Percentiles rank a stretch among this genome's conserved stretches.
Conservation (phyloP, 2,797 vertebrate genomes). For the Melanotaenia trifasciata region DNA sequence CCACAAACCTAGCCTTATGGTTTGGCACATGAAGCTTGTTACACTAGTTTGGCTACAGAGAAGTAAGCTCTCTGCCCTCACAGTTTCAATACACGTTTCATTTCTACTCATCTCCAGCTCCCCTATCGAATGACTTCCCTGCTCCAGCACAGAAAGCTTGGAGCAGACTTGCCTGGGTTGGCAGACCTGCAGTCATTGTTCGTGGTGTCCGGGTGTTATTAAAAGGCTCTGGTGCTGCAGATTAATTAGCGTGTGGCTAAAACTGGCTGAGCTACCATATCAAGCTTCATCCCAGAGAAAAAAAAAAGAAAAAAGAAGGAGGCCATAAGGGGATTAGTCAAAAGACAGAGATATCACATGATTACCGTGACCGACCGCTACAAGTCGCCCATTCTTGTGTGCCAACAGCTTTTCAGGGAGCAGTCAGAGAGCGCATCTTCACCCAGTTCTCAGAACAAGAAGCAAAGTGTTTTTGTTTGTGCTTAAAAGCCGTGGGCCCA, state of each 20-base stretch:
- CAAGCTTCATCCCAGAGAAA: constrained; percentile 68
- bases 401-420: constrained; percentile 30
- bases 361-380: constrained; percentile 24
- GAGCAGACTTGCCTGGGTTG: constrained; percentile 25
- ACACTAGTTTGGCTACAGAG: not conserved
- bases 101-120: constrained; percentile 2
- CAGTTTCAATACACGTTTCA: not conserved
- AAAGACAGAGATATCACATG: constrained; percentile 63
- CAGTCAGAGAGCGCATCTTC: constrained; percentile 11
- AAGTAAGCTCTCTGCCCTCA: not conserved
- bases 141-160: constrained; percentile 18
- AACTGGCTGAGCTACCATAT: constrained; percentile 65
- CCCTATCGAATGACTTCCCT: not conserved
- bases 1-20: constrained; percentile 16
- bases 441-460: not conserved
- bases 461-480: constrained; percentile 21
- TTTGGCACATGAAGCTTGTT: constrained; percentile 10
- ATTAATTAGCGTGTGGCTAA: constrained; percentile 76
- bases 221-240: constrained; percentile 58
- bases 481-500: not conserved
- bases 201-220: constrained; percentile 57
- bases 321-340: constrained; percentile 64
- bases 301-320: constrained; percentile 37
- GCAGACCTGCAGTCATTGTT: constrained; percentile 35
- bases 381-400: constrained; percentile 45